These are phyloP conservation scores for Acanthosepion esculentum DNA, from an alignment of 2,888 invertebrate genomes.

Conservation along the genomic window DNA sequence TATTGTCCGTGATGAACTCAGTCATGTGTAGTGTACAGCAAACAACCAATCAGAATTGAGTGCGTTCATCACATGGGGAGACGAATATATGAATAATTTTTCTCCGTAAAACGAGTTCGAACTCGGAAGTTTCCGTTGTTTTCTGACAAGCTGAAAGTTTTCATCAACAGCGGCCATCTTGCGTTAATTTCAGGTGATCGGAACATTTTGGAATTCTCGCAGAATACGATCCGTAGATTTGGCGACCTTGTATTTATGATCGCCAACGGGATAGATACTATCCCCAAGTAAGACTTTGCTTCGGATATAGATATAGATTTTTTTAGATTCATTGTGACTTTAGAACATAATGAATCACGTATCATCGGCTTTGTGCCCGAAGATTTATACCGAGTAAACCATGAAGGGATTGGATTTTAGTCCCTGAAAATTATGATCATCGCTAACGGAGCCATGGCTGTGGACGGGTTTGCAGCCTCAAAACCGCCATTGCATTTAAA, in stretches of 20 bases:
- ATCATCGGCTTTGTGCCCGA: slow-evolving; percentile 51
- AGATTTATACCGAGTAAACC: slow-evolving; percentile 44
- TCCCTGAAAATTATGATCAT: slow-evolving; percentile 46
- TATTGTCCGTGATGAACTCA: slow-evolving; percentile 50
- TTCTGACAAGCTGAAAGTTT: slow-evolving; percentile 95
- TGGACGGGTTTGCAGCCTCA: slow-evolving; percentile 43
- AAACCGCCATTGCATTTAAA: slow-evolving; percentile 46
- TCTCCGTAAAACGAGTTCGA: slow-evolving; percentile 64
- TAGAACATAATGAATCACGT: slow-evolving; percentile 58
- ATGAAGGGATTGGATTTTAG: slow-evolving; percentile 47
- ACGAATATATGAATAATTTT: slow-evolving; percentile 68
- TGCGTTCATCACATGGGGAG: slow-evolving; percentile 61
- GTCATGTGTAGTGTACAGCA: slow-evolving; percentile 44
- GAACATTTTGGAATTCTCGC: slow-evolving; percentile 53
- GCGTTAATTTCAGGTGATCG: slow-evolving; percentile 84
- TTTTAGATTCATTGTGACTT: slow-evolving; percentile 55
- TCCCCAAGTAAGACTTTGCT: slow-evolving; percentile 51
- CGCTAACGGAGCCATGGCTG: slow-evolving; percentile 41
- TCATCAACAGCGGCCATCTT: slow-evolving; percentile 97
- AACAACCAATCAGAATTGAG: slow-evolving; percentile 56
- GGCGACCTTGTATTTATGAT: slow-evolving; percentile 47
- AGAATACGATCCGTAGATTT: slow-evolving; percentile 51
- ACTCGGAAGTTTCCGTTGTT: slow-evolving; percentile 76
- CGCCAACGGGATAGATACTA: slow-evolving; percentile 52
- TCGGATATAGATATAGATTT: slow-evolving; percentile 50